Conservation (phyloP, 2,797 vertebrate species). For the Sebastes nivosus region DNA sequence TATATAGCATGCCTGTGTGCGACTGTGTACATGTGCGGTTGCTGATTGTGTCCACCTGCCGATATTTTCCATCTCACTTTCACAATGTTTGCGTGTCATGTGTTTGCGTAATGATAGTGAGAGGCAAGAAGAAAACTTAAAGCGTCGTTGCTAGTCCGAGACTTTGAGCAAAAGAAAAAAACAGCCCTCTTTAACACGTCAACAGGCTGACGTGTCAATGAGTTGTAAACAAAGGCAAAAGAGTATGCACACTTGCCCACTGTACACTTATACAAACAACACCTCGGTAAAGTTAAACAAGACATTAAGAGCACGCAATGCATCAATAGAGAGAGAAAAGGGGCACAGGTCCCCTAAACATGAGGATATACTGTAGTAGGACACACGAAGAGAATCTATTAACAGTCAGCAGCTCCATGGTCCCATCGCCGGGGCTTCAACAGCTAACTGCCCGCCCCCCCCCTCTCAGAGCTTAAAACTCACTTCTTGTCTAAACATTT, state of each 20-base stretch:
- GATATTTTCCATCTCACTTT: conserved; percentile 44
- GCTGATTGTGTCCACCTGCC: conserved; percentile 49
- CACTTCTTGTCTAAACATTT: conserved; percentile 39
- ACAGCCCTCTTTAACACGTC: conserved; percentile 35
- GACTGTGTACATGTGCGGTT: conserved; percentile 17
- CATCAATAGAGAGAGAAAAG: conserved; percentile 55
- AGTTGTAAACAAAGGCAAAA: conserved; percentile 68
- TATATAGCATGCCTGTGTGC: conserved; percentile 18
- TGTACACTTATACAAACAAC: conserved; percentile 72
- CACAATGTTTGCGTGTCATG: background rate
- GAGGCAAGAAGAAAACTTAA: conserved; percentile 13
- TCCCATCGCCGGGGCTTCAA: conserved; percentile 57
- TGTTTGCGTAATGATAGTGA: conserved; percentile 18
- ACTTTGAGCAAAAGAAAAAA: conserved; percentile 31
- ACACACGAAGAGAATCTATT: conserved; percentile 73
- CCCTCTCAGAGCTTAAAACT: conserved; percentile 33
- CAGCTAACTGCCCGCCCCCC: conserved; percentile 28
- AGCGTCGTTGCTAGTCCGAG: background rate
- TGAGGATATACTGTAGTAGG: conserved; percentile 66
- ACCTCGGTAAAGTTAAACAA: conserved; percentile 69
- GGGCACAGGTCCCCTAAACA: conserved; percentile 45
- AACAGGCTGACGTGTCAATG: conserved; percentile 34
- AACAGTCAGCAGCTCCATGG: conserved; percentile 81
- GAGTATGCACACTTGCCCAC: conserved; percentile 68
- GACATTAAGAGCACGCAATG: conserved; percentile 66